Evolutionary conservation across 1,140 invertebrate genomes (phyloP), one percentile per base, ranked within the genome.

Genomic region (Habropoda laboriosa): DNA sequence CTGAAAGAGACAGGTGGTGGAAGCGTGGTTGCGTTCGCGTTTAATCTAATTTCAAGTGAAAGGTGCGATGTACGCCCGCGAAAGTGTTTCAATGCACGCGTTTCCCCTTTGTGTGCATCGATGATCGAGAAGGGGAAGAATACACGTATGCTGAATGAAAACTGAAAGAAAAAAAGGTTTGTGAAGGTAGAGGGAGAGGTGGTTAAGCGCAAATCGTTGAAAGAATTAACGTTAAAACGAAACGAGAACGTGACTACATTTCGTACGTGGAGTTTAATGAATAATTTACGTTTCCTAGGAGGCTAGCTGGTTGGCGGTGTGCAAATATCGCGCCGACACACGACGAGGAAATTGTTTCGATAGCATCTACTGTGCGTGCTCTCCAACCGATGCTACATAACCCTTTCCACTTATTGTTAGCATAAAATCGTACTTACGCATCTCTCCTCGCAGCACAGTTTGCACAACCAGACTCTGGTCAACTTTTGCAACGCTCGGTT

Each of bases 211-310:
- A 8, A 18, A n/a, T n/a, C n/a, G 47, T 24, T 10, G 47, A 75
- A 66, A 75, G n/a, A 53, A 75, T 66, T 64, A 12, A 27, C n/a
- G 45, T 2, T 40, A 45, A n/a, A 64, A 64, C 66, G 47, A 78
- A n/a, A 82, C 66, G 76, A 61, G 58, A 70, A 63, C 75, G 82
- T 53, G 63, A 79, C 57, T 47, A 16, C 70, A 66, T 72, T 82
- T 60, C 58, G 71, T 70, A 32, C 63, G 55, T 35, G 38, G 27
- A n/a, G 53, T 75, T 82, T 80, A 80, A 85, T 83, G 81, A 85
- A 83, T 80, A 83, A 85, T 85, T 85, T 82, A 82, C 83, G 73
- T 85, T 71, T 67, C 66, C 71, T 61, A 71, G 64, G 64, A 70
- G n/a, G n/a, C n/a, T n/a, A n/a, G 75, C 30, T 53, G 66, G 27